Base-by-base conservation (phyloP, 2,113 vertebrate genomes). In the Campylorhamphus procurvoides region DNA sequence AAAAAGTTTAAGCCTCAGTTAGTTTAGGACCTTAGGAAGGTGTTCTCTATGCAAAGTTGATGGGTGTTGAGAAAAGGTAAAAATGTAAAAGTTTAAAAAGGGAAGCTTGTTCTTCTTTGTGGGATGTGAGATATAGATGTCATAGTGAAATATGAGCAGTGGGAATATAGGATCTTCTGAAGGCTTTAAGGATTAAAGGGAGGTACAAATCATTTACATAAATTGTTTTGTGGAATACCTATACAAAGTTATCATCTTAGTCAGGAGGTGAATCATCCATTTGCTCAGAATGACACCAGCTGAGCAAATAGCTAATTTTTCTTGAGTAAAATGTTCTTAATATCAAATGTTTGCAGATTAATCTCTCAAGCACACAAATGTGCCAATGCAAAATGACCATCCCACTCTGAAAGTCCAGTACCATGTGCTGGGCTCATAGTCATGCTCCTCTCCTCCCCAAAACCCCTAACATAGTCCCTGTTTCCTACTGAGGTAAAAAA, bases 361-460 rank as follows among this genome's bases (percentile, higher is more conserved):
- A 42, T 25, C 9, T 28, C 46, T 20, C 5, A 1, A 5, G 33
- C 8, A 7, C 31, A 24, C 16, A 29, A 49, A n/a, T 64, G n/a
- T 19, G 37, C 47, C 63, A 37, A 8, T 10, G 22, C 7, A 47
- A 23, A 27, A 19, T 9, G 33, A 4, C 6, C 35, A 29, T 9
- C 18, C 18, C 0, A 1, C 31, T 29, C 35, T 42, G 69, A 4
- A 76, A 29, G 35, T 62, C 56, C 44, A n/a, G 31, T 15, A 12
- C 11, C 9, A 2, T 0, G 1, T 10, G 60, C 33, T 64, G 40
- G 46, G 33, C 29, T 6, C 24, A 31, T 6, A 47, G 5, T 13
- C 18, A 2, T 4, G 27, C 9, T 56, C 3, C 22, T 49, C 18
- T 76, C 9, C 1, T 49, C 18, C 23, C 10, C n/a, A 3, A 20